A percentile compares a stretch with the other conserved stretches of the same genome.
Evolutionary conservation across 1,140 invertebrate species (phyloP).

Genomic region (Pachypeltis micranthus): DNA sequence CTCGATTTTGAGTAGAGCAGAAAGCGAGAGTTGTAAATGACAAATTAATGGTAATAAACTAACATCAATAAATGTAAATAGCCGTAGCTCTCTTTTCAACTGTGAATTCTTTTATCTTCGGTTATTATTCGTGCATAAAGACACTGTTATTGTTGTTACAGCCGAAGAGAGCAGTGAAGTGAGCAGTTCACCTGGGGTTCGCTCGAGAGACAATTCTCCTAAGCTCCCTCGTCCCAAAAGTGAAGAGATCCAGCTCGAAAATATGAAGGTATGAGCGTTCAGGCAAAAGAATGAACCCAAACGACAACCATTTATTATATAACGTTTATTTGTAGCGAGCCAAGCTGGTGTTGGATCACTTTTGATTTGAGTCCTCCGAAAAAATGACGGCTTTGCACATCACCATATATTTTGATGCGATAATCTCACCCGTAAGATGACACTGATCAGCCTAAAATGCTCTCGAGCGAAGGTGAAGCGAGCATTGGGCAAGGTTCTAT

Average conservation of each 20-base stretch:
- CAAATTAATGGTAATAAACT: background rate
- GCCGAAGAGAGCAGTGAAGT: slow-evolving; percentile 9
- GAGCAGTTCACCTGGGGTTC: slow-evolving; percentile 26
- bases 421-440: no score
- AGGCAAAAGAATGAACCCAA: no score
- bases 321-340: no score
- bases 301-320: no score
- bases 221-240: slow-evolving; percentile 57
- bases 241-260: slow-evolving; percentile 75
- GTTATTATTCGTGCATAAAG: slow-evolving; percentile 2
- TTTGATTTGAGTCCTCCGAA: no score
- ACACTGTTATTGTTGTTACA: no score
- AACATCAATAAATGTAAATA: background rate
- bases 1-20: background rate
- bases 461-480: no score
- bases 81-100: background rate
- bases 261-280: slow-evolving; percentile 44
- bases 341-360: no score
- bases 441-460: no score
- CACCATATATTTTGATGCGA: no score
- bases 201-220: slow-evolving; percentile 56
- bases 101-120: background rate
- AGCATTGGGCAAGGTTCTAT: no score
- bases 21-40: background rate
- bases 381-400: no score